phyloP scores from a whole-genome alignment of 2,888 invertebrate species.

The Tenthredo distinguenda region DNA sequence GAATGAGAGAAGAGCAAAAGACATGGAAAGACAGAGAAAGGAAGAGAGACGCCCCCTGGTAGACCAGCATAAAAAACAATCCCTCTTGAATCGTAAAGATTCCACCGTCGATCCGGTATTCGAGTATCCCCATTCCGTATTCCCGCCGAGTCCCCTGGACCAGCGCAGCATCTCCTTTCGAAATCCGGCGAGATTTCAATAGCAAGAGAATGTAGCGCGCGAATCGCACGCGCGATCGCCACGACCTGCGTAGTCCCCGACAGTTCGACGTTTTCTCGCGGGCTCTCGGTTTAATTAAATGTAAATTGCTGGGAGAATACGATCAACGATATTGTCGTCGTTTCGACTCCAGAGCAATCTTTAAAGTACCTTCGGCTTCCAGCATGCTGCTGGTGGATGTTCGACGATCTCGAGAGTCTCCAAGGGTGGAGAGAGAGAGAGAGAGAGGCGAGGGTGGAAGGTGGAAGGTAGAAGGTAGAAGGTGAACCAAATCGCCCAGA shows the following conservation, averaged over 20 bases:
- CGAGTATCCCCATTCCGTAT: slow-evolving; percentile 45
- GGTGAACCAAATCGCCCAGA: slow-evolving; percentile 34
- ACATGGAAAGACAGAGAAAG: not conserved
- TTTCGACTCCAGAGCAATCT: slow-evolving; percentile 49
- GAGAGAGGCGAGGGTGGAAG: not conserved
- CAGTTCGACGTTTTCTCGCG: slow-evolving; percentile 40
- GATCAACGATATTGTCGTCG: slow-evolving; percentile 62
- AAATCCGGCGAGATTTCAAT: slow-evolving; percentile 50
- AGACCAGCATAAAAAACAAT: slow-evolving; percentile 52
- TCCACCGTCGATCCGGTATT: slow-evolving; percentile 51
- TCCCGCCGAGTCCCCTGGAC: slow-evolving; percentile 27
- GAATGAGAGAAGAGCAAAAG: not conserved
- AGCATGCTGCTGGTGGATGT: slow-evolving; percentile 22
- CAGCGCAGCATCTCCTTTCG: slow-evolving; percentile 25
- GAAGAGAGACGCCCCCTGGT: not conserved
- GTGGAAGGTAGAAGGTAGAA: not conserved
- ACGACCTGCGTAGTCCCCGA: not conserved
- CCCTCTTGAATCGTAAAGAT: slow-evolving; percentile 50
- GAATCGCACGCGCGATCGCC: slow-evolving; percentile 44
- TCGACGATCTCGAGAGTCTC: slow-evolving; percentile 28
- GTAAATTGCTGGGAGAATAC: slow-evolving; percentile 76
- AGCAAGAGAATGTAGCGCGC: slow-evolving; percentile 23
- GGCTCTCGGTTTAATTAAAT: slow-evolving; percentile 77
- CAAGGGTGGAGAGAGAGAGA: not conserved
- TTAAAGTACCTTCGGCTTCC: slow-evolving; percentile 41